Base-by-base conservation (phyloP, 2,888 invertebrate genomes). In the Scaptomyza parva region DNA sequence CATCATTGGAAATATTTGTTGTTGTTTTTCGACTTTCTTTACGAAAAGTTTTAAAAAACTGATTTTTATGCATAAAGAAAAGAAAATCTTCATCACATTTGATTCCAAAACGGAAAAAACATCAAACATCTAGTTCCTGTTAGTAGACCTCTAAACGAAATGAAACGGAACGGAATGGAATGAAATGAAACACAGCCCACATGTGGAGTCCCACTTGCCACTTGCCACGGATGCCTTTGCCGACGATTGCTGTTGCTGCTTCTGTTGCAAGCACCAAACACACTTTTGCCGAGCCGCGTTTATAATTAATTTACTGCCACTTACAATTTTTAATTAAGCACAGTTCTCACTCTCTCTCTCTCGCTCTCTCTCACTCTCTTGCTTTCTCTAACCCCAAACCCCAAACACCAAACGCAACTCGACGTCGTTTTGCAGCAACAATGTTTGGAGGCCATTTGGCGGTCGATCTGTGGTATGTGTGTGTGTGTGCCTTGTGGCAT, bases 291-390 rank as follows among this genome's bases (percentile, higher is more conserved):
- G 71, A n/a, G 82, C 71, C 66, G 69, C 64, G 87, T 78, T 81
- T 86, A 81, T 81, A 81, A 81, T 87, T 81, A 81, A 81, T 81
- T 81, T 81, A 81, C 81, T 81, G 81, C 81, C 87, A 87, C 81
- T 81, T 86, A 81, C 87, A 87, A 85, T 81, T 81, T 87, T 81
- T 81, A 81, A 81, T 81, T 85, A 81, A 81, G 87, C 85, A 63
- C 78, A 72, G 59, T 77, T 68, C 70, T 75, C 70, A 24, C 77
- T 33, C 8, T 28, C 24, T 24, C 77, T 5, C 5, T 24, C 24
- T 24, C 24, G 6, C 24, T 24, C 5, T 24, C 70, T 41, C 76
- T 47, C 73, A 66, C 51, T 67, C 62, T 33, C 6, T 47, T n/a
- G 47, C 48, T 55, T 77, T 74, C n/a, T 76, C 77, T 74, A 39